Evolutionary conservation across 2,797 vertebrate genomes (phyloP), one percentile per base, ranked within the genome.

Genomic region (Trachops cirrhosus): DNA sequence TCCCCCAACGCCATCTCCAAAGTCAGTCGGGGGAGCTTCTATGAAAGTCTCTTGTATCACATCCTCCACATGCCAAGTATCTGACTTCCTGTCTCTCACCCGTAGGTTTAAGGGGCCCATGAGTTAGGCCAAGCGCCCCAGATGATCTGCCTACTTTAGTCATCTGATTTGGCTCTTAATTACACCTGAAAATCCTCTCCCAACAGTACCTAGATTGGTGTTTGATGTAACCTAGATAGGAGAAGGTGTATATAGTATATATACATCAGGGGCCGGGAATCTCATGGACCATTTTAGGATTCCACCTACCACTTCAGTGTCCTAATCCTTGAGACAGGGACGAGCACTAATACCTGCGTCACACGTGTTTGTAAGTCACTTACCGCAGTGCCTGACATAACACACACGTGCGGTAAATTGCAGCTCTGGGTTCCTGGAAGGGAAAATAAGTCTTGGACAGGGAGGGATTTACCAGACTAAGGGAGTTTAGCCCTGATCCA

Each of bases 161-260:
- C 46, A 77, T 64, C 70, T 75, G 71, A 80, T 62, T 80, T 14
- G 26, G 37, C 71, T 41, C 67, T 86, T 46, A 62, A 83, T 78
- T 41, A 26, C n/a, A 26, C 22, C 59, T 78, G 74, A 39, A 95
- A 82, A 12, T 11, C n/a, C 34, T 50, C 67, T 46, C 50, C 37
- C 22, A 39, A 50, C 10, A 57, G 74, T 32, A 6, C 24, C 84
- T 82, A 50, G 24, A 22, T 54, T 11, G 21, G 5, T 9, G 12
- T 80, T 89, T 26, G 29, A 3, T 41, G 41, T 16, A 21, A 24
- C 22, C 24, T 15, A 68, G 4, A 73, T 14, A 14, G 41, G 54
- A 64, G 32, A 64, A 22, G 67, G 11, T 59, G 3, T n/a, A 0
- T 5, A 7, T 15, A 10, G 9, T 8, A 0, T 6, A 12, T 8